Evolutionary conservation across 2,888 invertebrate species (phyloP), one percentile per base, ranked within the genome.

Genomic region (Habroteleia sp.): DNA sequence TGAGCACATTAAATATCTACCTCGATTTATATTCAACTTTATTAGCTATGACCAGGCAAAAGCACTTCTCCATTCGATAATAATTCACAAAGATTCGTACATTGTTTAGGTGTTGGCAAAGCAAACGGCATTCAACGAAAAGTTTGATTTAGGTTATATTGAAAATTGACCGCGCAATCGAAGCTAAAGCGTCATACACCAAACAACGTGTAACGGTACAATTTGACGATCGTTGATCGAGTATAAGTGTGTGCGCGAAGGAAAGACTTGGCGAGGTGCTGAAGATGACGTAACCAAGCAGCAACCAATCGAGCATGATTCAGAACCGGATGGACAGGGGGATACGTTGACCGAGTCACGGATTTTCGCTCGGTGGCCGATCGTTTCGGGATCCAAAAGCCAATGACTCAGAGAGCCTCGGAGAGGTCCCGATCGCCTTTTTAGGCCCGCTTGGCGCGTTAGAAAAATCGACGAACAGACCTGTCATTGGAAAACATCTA

Each of bases 271-370:
- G 54, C 60, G 48, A 74, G 74, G 60, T 48, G 41, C 68, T 41
- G 27, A 37, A 20, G 48, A 42, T 76, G 76, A 76, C 76, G 72
- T 65, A 77, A 75, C 56, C 35, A 10, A 31, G 37, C 58, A 25
- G 65, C 54, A 52, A n/a, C n/a, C n/a, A n/a, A 54, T 54, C 42
- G 27, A 56, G 50, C 37, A 66, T 71, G 72, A 72, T 75, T 72
- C 68, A 75, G 74, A 74, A 71, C 60, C 54, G 63, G 71, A 74
- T 74, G 72, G 37, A 54, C 60, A 52, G 50, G 41, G 27, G 31
- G 68, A 71, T 62, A 60, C 65, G 60, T 66, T 56, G 69, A 74
- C 73, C 71, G 65, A 76, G 72, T 56, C 63, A 54, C 27, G 39
- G 54, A 46, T 62, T 54, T 60, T 33, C 52, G 23, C 31, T 56